Conservation (phyloP, 1,140 invertebrate genomes). For the Gryllus bimaculatus region DNA sequence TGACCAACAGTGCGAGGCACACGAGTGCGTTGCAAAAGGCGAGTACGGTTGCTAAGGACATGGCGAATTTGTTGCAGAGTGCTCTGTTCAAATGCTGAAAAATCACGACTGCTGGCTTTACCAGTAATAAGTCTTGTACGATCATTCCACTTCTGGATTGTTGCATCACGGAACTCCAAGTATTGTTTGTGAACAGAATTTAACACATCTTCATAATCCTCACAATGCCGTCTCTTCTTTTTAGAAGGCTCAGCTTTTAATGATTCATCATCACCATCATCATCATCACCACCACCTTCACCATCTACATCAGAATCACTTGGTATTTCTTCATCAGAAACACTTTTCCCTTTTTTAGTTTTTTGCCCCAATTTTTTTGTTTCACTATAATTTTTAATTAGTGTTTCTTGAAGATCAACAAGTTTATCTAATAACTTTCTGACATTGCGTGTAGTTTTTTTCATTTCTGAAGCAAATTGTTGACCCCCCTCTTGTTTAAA, state of each 20-base stretch:
- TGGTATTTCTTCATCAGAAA: constrained; percentile 32
- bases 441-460: constrained; percentile 43
- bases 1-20: constrained; percentile 64
- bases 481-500: constrained; percentile 36
- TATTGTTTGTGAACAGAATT: constrained; percentile 53
- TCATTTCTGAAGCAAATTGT: constrained; percentile 42
- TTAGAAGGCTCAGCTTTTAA: background rate
- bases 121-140: constrained; percentile 64
- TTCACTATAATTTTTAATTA: constrained; percentile 38
- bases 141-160: constrained; percentile 87
- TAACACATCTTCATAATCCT: constrained; percentile 53
- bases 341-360: constrained; percentile 21
- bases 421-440: constrained; percentile 53
- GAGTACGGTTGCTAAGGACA: constrained; percentile 64
- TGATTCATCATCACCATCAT: background rate
- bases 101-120: constrained; percentile 47
- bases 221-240: constrained; percentile 26
- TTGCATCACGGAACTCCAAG: constrained; percentile 58
- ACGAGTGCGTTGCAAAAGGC: constrained; percentile 72
- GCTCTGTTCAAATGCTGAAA: constrained; percentile 58
- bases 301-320: constrained; percentile 41
- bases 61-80: constrained; percentile 80
- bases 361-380: constrained; percentile 40
- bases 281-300: constrained; percentile 10
- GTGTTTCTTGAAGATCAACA: constrained; percentile 42